Conservation (phyloP, 1,140 invertebrate genomes). For the Rhopalosiphum maidis region DNA sequence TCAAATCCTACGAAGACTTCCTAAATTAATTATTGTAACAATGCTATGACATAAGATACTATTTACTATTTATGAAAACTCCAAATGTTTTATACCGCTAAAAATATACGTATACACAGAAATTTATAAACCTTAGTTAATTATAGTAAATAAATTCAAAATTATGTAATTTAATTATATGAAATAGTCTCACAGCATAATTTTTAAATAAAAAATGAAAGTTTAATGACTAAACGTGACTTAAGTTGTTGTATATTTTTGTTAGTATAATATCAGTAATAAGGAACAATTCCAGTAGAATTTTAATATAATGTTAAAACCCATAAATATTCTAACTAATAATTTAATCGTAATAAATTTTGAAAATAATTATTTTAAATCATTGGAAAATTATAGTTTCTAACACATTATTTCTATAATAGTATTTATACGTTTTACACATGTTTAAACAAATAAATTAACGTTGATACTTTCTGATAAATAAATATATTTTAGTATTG, state of each 20-base stretch:
- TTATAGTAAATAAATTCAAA: background rate
- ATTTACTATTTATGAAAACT: background rate
- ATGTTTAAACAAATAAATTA: background rate
- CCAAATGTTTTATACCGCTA: background rate
- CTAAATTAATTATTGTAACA: background rate
- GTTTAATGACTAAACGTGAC: background rate
- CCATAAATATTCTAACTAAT: background rate
- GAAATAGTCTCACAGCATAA: background rate
- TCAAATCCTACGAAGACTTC: background rate
- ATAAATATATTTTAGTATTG: too few species aligned
- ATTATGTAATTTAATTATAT: background rate
- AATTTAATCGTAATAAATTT: background rate
- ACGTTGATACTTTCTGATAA: background rate
- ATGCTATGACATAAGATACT: background rate
- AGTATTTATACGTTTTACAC: background rate
- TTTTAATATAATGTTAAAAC: too few species aligned
- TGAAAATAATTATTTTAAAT: background rate
- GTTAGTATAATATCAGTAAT: background rate
- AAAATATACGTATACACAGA: background rate
- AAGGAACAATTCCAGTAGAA: background rate
- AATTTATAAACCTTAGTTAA: background rate
- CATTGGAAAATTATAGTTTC: too few species aligned
- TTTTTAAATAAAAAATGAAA: background rate
- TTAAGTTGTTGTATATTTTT: background rate
- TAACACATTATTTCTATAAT: background rate